A percentile compares a stretch with the other conserved stretches of the same genome.
Evolutionary conservation across 1,140 invertebrate species (phyloP).

Genomic region (Zaprionus tsacasi): DNA sequence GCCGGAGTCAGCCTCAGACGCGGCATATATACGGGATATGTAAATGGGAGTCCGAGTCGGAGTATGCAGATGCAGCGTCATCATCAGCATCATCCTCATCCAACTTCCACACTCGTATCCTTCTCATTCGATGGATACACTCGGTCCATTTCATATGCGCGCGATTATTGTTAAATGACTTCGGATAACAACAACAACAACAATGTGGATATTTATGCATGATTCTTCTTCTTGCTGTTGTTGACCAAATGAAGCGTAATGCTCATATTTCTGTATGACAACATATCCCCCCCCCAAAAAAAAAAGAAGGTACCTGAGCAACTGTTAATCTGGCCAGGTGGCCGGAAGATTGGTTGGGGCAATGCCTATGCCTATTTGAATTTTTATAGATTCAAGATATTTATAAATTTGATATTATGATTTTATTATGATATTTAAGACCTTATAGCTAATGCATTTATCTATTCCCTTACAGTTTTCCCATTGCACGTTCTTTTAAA

Average conservation of each 20-base stretch:
- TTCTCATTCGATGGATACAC: constrained; percentile 19
- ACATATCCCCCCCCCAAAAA: too few species aligned
- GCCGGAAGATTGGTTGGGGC: not conserved
- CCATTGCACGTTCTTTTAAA: not conserved
- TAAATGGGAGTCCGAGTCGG: not conserved
- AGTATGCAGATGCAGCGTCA: constrained; percentile 4
- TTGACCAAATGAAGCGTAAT: constrained; percentile 51
- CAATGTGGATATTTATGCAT: constrained; percentile 41
- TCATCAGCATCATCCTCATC: constrained; percentile 3
- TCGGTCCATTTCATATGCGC: constrained; percentile 59
- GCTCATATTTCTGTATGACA: constrained; percentile 48
- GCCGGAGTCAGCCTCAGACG: not conserved
- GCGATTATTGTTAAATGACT: constrained; percentile 71
- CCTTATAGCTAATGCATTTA: not conserved
- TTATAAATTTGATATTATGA: too few species aligned
- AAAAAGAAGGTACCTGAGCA: too few species aligned
- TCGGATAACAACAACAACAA: constrained; percentile 38
- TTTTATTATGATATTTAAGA: too few species aligned
- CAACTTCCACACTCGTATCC: not conserved
- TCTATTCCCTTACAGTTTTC: not conserved
- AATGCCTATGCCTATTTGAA: not conserved
- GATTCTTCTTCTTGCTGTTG: constrained; percentile 42
- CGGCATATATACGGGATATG: too few species aligned
- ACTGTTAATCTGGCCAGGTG: constrained; percentile 20
- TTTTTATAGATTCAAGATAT: too few species aligned